Percentiles rank a stretch among this genome's conserved stretches.
These are phyloP conservation scores for Cecidostiba fungosa DNA, from an alignment of 2,888 invertebrate genomes.

Conservation along the genomic window DNA sequence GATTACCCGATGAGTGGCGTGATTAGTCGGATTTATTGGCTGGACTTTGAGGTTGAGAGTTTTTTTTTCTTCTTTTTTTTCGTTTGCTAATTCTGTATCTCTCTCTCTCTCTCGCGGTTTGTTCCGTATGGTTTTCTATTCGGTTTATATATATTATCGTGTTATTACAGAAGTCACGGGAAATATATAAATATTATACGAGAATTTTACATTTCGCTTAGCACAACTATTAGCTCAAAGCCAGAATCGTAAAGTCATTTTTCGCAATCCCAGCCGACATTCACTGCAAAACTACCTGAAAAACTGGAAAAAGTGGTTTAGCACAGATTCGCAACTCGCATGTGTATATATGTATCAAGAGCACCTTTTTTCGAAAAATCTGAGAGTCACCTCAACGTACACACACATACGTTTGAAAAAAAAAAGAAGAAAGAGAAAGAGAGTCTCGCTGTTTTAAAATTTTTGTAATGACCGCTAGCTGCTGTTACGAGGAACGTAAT, in stretches of 20 bases:
- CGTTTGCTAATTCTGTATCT: no score
- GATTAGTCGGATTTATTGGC: not conserved
- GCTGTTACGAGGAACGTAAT: constrained; percentile 28
- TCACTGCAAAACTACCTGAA: not conserved
- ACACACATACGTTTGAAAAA: constrained; percentile 1
- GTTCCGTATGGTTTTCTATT: no score
- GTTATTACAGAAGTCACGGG: no score
- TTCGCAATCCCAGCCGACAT: not conserved
- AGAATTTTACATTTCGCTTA: no score
- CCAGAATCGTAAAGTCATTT: not conserved
- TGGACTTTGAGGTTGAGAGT: not conserved
- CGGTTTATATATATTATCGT: no score
- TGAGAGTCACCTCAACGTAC: not conserved
- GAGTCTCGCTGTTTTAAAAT: constrained; percentile 20
- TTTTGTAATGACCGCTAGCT: constrained; percentile 32
- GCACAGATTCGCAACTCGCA: not conserved
- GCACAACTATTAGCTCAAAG: no score
- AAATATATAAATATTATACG: no score
- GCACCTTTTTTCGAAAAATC: not conserved
- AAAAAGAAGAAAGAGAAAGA: constrained; percentile 22
- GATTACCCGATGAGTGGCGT: not conserved
- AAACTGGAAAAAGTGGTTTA: not conserved
- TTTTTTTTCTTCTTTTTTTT: no score
- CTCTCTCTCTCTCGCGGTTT: no score
- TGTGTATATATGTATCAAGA: not conserved